A percentile compares a stretch with the other conserved stretches of the same genome.
phyloP scores from a whole-genome alignment of 2,113 vertebrate species.

The Piprites chloris region DNA sequence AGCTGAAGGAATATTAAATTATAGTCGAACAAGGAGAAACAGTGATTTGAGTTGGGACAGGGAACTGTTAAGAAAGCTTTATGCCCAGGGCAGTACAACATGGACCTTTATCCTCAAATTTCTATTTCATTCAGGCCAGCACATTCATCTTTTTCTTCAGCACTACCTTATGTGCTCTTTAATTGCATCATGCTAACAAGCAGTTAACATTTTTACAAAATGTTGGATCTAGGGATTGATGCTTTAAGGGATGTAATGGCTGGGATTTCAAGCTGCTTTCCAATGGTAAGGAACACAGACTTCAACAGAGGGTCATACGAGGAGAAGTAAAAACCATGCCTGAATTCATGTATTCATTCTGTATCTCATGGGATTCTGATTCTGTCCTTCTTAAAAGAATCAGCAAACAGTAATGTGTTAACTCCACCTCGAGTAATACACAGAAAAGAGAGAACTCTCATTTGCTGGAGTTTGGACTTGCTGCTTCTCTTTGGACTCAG shows the following conservation, averaged over 20 bases:
- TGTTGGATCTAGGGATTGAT: not conserved
- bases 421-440: not conserved
- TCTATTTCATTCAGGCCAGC: not conserved
- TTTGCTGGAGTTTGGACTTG: not conserved
- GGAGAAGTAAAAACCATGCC: not conserved
- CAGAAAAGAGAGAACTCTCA: not conserved
- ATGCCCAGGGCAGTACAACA: not conserved
- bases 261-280: slow-evolving; percentile 12
- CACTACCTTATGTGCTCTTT: not conserved
- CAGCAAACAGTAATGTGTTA: not conserved
- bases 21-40: not conserved
- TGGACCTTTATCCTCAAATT: not conserved
- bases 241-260: not conserved
- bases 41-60: not conserved
- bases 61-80: not conserved
- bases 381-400: not conserved
- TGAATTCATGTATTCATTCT: not conserved
- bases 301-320: not conserved
- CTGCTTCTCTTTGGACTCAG: not conserved
- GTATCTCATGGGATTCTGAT: not conserved
- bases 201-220: not conserved
- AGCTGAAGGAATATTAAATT: not conserved
- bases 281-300: not conserved
- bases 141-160: not conserved
- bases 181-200: not conserved